Percentiles rank a stretch among this genome's conserved stretches.
phyloP scores from a whole-genome alignment of 2,888 invertebrate genomes.

The Pinctada fucata region DNA sequence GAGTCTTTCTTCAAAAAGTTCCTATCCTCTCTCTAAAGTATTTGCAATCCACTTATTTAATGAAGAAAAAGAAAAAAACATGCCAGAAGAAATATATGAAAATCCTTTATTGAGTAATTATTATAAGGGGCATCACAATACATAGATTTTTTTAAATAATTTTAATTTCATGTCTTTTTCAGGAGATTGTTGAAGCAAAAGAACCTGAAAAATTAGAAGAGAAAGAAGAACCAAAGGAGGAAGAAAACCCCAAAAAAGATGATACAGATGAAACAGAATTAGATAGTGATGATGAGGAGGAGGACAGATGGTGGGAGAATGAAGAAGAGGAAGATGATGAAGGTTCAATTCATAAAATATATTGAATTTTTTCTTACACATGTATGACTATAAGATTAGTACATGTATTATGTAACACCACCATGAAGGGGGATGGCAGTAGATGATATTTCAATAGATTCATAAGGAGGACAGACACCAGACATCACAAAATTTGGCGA shows the following conservation, averaged over 20 bases:
- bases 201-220: neutral
- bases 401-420: too few species aligned
- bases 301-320: slow-evolving; percentile 19
- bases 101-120: too few species aligned
- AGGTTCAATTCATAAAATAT: neutral
- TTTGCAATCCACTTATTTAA: too few species aligned
- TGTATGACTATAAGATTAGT: neutral
- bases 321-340: slow-evolving; percentile 21
- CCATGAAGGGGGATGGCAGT: too few species aligned
- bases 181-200: neutral
- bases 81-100: too few species aligned
- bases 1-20: too few species aligned
- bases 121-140: neutral
- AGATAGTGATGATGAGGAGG: slow-evolving; percentile 24
- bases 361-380: neutral
- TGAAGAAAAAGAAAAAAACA: too few species aligned
- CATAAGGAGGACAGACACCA: too few species aligned
- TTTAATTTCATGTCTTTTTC: neutral
- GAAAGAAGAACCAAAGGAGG: neutral
- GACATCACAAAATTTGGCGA: too few species aligned
- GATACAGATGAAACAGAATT: neutral
- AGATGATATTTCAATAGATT: too few species aligned
- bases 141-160: neutral
- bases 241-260: neutral
- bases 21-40: too few species aligned